Base-by-base conservation (phyloP, 2,888 invertebrate species). In the Argyresthia albistria region DNA sequence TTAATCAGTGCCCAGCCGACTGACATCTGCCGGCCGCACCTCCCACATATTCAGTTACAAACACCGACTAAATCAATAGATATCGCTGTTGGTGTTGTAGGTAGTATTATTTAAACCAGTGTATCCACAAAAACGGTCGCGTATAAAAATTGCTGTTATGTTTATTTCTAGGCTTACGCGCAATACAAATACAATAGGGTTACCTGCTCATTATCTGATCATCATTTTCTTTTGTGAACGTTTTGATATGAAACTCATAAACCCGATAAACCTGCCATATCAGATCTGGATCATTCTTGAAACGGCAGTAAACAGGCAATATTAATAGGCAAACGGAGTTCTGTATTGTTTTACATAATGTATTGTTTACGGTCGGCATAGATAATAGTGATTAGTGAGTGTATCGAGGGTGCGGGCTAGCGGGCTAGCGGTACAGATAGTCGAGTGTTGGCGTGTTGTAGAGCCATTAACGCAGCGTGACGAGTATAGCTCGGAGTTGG, bases 401-500 rank as follows among this genome's bases (percentile, higher is more conserved):
- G 45, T 42, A 42, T 45, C 45, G 45, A 45, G 45, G 45, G 15
- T 42, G 12, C 11, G 42, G 42, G 42, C 42, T 8, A 39, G 39
- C 39, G 39, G 10, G 39, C 39, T 39, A 39, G 39, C 39, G 39
- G 39, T 25, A 25, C 25, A 75, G 76, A 80, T 79, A 81, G 83
- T 81, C 76, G 75, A 81, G 80, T 77, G 76, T 2, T 86, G 64
- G 87, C 87, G 87, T 87, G 87, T 67, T 67, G 65, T 59, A 71
- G 69, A 65, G 69, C 78, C 79, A 86, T 87, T 87, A 87, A 86
- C 83, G 81, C 87, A 83, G 80, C 80, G 84, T 83, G 81, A 84
- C 84, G 83, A 80, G 81, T 81, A 71, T 79, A 77, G 81, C 80
- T 69, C 63, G 66, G 25, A 66, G 70, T 69, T 65, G 61, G 59